These are phyloP conservation scores for Ctenoplectra terminalis DNA, from an alignment of 1,140 invertebrate species.

Conservation along the genomic window DNA sequence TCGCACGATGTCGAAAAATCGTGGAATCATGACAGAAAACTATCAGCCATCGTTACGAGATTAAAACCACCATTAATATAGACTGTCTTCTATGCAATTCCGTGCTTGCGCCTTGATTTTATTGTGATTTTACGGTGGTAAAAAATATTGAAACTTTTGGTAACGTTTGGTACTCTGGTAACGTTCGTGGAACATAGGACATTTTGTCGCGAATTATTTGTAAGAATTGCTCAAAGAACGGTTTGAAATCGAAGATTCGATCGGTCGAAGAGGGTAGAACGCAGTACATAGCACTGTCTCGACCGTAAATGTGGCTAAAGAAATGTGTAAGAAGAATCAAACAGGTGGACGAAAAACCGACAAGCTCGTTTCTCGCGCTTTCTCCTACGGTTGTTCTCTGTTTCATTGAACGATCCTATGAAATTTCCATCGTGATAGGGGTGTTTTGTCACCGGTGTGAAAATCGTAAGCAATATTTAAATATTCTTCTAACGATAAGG, in stretches of 20 bases:
- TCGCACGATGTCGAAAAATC: background rate
- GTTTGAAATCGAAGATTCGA: background rate
- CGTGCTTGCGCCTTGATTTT: too few relatives aligned
- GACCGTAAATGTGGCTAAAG: slow-evolving; percentile 20
- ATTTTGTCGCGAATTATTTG: background rate
- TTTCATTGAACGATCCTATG: background rate
- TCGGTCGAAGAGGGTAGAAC: background rate
- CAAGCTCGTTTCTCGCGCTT: too few relatives aligned
- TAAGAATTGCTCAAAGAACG: background rate
- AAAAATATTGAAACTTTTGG: background rate
- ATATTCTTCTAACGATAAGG: background rate
- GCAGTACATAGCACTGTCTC: background rate
- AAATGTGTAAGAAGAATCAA: slow-evolving; percentile 53
- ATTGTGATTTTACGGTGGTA: background rate
- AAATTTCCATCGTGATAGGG: background rate
- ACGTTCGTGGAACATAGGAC: too few relatives aligned
- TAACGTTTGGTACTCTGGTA: background rate
- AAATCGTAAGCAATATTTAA: slow-evolving; percentile 27
- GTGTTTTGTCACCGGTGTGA: background rate
- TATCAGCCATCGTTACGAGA: background rate
- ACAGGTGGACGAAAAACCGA: slow-evolving; percentile 45
- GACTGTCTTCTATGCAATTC: background rate
- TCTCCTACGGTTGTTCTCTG: background rate
- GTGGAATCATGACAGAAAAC: slow-evolving; percentile 42
- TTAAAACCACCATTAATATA: background rate